phyloP scores from a whole-genome alignment of 2,888 invertebrate species.

The Eubasilissa splendida region DNA sequence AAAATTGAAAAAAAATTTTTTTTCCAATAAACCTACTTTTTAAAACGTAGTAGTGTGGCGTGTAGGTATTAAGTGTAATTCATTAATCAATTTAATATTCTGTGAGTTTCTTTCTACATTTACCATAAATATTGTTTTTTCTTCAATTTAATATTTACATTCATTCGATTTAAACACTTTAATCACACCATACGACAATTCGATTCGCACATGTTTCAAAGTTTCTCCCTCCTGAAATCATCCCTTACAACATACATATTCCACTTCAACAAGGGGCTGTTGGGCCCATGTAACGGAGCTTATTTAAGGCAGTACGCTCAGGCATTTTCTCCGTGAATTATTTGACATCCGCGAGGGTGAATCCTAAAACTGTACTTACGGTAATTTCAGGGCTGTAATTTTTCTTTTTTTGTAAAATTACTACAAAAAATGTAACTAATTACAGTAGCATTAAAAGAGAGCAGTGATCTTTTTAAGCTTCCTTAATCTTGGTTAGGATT shows the following conservation, averaged over 20 bases:
- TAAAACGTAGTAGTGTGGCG: too few species aligned
- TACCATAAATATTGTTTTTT: too few species aligned
- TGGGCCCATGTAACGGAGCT: slow-evolving; percentile 50
- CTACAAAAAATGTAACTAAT: too few species aligned
- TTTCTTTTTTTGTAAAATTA: neutral
- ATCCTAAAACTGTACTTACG: slow-evolving; percentile 30
- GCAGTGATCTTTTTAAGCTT: too few species aligned
- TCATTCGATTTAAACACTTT: slow-evolving; percentile 3
- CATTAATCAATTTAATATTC: too few species aligned
- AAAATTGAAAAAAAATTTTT: too few species aligned
- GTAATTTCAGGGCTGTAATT: slow-evolving; percentile 22
- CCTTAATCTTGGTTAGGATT: too few species aligned
- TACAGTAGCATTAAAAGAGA: too few species aligned
- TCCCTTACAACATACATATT: slow-evolving; percentile 33
- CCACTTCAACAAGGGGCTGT: slow-evolving; percentile 25
- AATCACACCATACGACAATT: slow-evolving; percentile 33
- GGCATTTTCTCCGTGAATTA: slow-evolving; percentile 57
- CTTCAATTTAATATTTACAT: neutral
- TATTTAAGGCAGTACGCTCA: slow-evolving; percentile 54
- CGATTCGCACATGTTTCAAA: slow-evolving; percentile 22
- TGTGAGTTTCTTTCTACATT: too few species aligned
- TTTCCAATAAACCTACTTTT: too few species aligned
- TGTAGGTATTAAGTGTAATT: too few species aligned
- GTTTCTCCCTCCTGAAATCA: slow-evolving; percentile 22
- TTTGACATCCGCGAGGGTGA: slow-evolving; percentile 49